These are phyloP conservation scores for Molothrus aeneus DNA, from an alignment of 2,797 vertebrate genomes.

Conservation along the genomic window DNA sequence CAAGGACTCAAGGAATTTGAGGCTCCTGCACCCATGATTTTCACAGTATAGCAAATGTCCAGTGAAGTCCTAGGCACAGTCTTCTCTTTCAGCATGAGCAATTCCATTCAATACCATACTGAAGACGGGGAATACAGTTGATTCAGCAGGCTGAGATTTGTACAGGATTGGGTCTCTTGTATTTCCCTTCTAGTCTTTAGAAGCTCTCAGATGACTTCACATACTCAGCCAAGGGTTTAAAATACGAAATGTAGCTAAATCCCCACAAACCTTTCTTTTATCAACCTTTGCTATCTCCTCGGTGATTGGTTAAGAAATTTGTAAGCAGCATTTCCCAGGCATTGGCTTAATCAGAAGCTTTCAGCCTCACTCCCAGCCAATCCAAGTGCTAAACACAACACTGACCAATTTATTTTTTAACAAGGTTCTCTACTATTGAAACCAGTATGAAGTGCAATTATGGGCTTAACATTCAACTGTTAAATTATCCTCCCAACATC, in stretches of 20 bases:
- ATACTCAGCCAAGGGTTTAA: neutral
- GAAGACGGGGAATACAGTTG: neutral
- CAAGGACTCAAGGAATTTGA: neutral
- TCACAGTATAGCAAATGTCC: neutral
- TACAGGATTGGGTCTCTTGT: neutral
- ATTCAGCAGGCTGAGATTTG: neutral
- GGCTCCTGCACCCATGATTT: neutral
- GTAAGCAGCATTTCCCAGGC: neutral
- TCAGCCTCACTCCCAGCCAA: conserved; percentile 21
- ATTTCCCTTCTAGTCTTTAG: neutral
- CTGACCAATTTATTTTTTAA: conserved; percentile 71
- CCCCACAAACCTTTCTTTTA: neutral
- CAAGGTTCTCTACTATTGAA: conserved; percentile 66
- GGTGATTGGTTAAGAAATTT: neutral
- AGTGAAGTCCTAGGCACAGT: neutral
- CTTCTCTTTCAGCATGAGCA: conserved; percentile 30
- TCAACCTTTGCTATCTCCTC: neutral
- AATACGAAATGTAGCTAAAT: conserved; percentile 44
- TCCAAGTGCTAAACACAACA: conserved; percentile 36
- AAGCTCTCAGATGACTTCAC: conserved; percentile 18
- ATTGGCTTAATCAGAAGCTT: conserved; percentile 23
- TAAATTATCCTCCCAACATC: conserved; percentile 68
- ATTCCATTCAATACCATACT: neutral
- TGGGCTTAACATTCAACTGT: conserved; percentile 64
- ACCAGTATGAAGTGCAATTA: conserved; percentile 71